Evolutionary conservation across 2,797 vertebrate species (phyloP), one percentile per base, ranked within the genome.

Genomic region (Phrynocephalus forsythii): DNA sequence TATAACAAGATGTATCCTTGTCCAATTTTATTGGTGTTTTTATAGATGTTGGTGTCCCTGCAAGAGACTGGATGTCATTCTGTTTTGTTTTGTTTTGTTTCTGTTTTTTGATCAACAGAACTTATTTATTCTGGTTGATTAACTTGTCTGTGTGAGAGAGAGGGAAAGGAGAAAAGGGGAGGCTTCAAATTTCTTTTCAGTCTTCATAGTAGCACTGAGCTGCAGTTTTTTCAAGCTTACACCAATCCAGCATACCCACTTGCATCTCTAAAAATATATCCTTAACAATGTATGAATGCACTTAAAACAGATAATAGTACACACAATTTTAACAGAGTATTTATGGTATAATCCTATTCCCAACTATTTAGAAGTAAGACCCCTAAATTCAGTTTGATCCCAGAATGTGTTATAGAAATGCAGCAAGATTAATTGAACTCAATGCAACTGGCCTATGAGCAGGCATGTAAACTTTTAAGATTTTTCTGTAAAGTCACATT

Each of bases 1-100:
- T 78, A 88, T 91, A 85, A 4, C 88, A 87, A 91, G 78, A 91
- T 86, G 78, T 84, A 30, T 89, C 87, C 38, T 15, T 89, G 63
- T 92, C 79, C 71, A 18, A 20, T 79, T 89, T 81, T 86, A n/a
- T 86, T 88, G 24, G 0, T 8, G 22, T 86, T 91, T 88, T n/a
- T 26, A 79, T 81, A 11, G 75, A 83, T 48, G 56, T 52, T 88
- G 60, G 15, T 63, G 60, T 20, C 15, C 75, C 79, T 90, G 77
- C 33, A 75, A 83, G 33, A 71, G 22, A 18, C 90, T 79, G 0
- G 52, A 88, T 38, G 38, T 44, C 38, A 44, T 5, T 44, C 38
- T 44, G 38, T 44, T 44, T 44, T 44, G 38, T 44, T 44, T 44
- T 44, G 38, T 44, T 44, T 44, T 72, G 56, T 16, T 60, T 60